Percentiles rank a stretch among this genome's conserved stretches.
These are phyloP conservation scores for sheep (Ovis aries) DNA, from an alignment of 2,113 vertebrate genomes.

Conservation along the genomic window DNA sequence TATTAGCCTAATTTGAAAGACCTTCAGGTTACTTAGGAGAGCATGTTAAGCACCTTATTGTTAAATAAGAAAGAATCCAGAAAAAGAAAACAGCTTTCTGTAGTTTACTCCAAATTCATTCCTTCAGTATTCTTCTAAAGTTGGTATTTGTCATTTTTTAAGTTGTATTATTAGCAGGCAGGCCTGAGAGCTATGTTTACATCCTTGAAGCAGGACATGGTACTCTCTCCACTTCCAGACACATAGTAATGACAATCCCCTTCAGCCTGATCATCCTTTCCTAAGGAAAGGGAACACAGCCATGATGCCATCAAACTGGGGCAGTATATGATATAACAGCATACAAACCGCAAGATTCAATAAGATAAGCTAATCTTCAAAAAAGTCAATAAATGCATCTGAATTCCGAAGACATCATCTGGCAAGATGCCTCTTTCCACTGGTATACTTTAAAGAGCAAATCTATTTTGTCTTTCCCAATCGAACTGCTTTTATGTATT, in stretches of 20 bases:
- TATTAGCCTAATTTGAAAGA: conserved; percentile 52
- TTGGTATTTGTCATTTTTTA: rapidly evolving
- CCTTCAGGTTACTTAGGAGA: background rate
- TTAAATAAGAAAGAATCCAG: background rate
- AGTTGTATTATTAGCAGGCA: background rate
- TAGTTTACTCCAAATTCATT: rapidly evolving
- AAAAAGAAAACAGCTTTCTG: background rate
- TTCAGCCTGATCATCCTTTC: background rate
- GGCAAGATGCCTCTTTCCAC: background rate
- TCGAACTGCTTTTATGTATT: background rate
- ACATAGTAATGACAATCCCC: background rate
- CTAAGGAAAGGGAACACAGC: background rate
- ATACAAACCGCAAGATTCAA: background rate
- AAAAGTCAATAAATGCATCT: background rate
- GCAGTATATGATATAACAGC: background rate
- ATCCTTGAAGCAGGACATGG: rapidly evolving
- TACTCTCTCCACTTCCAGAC: background rate
- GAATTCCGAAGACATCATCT: background rate
- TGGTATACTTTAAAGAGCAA: background rate
- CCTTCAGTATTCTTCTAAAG: background rate
- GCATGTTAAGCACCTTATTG: background rate
- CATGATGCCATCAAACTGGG: background rate
- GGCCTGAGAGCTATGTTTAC: background rate
- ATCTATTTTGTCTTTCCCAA: background rate
- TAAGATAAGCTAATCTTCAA: background rate